Base-by-base conservation (phyloP, 2,113 vertebrate genomes). In the Ameiurus melas region DNA sequence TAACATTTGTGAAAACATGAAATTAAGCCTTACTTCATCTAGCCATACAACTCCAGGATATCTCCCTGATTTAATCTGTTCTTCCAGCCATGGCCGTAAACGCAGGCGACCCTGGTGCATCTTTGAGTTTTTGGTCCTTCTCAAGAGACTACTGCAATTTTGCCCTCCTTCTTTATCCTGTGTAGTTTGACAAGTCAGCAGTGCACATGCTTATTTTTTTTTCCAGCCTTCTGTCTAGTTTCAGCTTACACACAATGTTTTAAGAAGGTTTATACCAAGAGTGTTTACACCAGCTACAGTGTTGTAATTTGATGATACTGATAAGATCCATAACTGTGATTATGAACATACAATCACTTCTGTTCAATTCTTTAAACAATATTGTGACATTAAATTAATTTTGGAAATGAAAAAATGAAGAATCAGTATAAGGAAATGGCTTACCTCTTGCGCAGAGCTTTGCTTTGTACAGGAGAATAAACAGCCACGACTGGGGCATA, bases 31-130 rank as follows among this genome's bases (percentile, higher is more conserved):
- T 92, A 96, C 96, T 94, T 95, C 90, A 90, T 96, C 95, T 30
- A 95, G 90, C 96, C 96, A 96, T 79, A 87, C 90, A 80, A 96
- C 95, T 86, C 96, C 96, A 57, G 96, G 95, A 89, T 96, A 95
- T 79, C 87, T 93, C 25, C 95, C 94, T 14, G 96, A 96, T 2
- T 94, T 88, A 87, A 96, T 96, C 92, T 96, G 96, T 70, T 96
- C 94, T 88, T 96, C 95, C 90, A 96, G 93, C 96, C 96, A 96
- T 0, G 94, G 95, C 84, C 95, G 93, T 84, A 96, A 89, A 58
- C 95, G 95, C 85, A 94, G 92, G 17, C 96, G 93, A 51, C 93
- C 93, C 43, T 94, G 94, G 39, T 95, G 93, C 95, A 96, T 96
- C 85, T 88, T 92, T 78, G 12, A 19, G 12, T 85, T 57, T 55